phyloP scores from a whole-genome alignment of 2,888 invertebrate species.

The Marronus borbonicus region DNA sequence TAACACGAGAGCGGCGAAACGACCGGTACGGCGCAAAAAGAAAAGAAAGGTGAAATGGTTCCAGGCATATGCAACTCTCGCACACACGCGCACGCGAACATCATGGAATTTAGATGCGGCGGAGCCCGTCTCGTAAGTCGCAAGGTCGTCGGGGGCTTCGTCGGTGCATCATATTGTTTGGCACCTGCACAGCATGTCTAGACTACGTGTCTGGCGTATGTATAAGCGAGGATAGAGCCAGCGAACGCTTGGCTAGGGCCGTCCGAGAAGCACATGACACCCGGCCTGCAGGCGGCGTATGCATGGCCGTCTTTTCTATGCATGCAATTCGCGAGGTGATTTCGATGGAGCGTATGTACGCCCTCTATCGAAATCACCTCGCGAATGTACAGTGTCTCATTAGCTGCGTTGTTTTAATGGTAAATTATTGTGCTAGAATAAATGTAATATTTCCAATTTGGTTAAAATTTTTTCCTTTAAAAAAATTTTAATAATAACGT shows the following conservation, averaged over 20 bases:
- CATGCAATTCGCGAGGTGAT: background rate
- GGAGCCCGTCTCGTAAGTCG: constrained; percentile 44
- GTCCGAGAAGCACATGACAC: constrained; percentile 56
- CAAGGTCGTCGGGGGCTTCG: constrained; percentile 53
- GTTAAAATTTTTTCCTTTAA: no score
- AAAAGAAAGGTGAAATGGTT: constrained; percentile 5
- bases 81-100: background rate
- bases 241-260: background rate
- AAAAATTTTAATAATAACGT: no score
- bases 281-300: background rate
- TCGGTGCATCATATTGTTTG: constrained; percentile 61
- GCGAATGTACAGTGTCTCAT: background rate
- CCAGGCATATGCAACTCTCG: background rate
- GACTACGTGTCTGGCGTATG: constrained; percentile 57
- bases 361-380: no score
- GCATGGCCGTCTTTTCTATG: background rate
- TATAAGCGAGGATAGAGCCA: no score
- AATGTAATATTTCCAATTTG: no score
- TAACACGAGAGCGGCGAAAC: background rate
- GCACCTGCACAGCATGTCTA: constrained; percentile 60
- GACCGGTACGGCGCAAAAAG: background rate
- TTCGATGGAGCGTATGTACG: constrained; percentile 29
- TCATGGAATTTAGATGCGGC: constrained; percentile 25
- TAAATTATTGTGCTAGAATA: no score
- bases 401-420: no score